Evolutionary conservation across 2,113 vertebrate genomes (phyloP), one percentile per base, ranked within the genome.

Genomic region (Megaceryle maxima): DNA sequence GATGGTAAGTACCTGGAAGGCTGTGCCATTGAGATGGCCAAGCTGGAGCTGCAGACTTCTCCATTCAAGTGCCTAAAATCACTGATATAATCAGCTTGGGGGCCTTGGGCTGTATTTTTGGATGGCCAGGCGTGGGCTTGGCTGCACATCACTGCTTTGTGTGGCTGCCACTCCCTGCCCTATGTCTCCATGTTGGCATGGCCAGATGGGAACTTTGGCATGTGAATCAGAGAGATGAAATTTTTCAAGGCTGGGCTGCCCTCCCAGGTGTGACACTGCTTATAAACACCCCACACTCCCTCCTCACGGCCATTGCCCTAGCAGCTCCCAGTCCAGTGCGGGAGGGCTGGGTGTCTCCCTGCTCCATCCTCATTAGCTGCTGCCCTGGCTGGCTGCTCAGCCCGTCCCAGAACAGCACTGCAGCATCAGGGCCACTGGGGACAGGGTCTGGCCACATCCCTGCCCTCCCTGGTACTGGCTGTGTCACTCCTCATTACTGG

Each of bases 181-280:
- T 1, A 1, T 3, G 3, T 50, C 62, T 59, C 75, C 24, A 10
- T 33, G 5, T 3, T 2, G 1, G n/a, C 0, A 1, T 41, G 53
- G 28, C 62, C 3, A 1, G 37, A 37, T 1, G 5, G 57, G 80
- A 70, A 59, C 39, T 46, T 41, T 9, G 56, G 17, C 16, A 13
- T 8, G 15, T 84, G 66, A 55, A 57, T 53, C 64, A 4, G 15
- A 39, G 35, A 46, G 26, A n/a, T 53, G 44, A 73, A 73, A 57
- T 66, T 33, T 43, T 81, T 74, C 44, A 53, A 83, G 67, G 59
- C 0, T 1, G 19, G 12, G 31, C 39, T 8, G 13, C 50, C 41
- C 33, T 75, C 51, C 20, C 1, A 1, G 53, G 13, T 4, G 3
- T 41, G 73, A 64, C 48, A 55, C 4, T 3, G 66, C 22, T 67